Evolutionary conservation across 2,113 vertebrate genomes (phyloP), one percentile per base, ranked within the genome.

Genomic region (Strix aluco): DNA sequence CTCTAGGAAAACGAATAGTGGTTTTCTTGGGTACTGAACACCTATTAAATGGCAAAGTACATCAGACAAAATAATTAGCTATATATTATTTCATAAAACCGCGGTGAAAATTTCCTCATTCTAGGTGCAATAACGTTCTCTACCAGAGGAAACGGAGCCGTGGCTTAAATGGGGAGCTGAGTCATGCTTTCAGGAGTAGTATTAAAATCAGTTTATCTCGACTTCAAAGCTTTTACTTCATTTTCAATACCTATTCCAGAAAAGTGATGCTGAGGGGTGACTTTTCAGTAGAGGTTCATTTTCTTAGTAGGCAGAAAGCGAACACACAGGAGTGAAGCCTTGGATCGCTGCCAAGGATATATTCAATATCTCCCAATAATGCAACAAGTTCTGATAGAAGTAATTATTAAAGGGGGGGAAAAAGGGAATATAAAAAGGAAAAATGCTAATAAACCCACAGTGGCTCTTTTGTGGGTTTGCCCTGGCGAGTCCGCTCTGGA

Each of bases 391-490:
- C 10, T 16, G 9, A 6, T 23, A 18, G 8, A 17, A 57, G 42
- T 29, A 36, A 9, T 30, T 21, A 44, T 8, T 65, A 14, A 69
- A 36, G 17, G 4, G 4, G 23, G 20, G 4, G 11, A 51, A 58
- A 42, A 34, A 12, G 17, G 54, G 40, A 40, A 15, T 55, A 38
- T 9, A 9, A 34, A 38, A 36, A 54, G 19, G 22, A 61, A 51
- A 65, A 49, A 12, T 0, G 1, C 3, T 7, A 36, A 57, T 30
- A 44, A 81, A 51, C 10, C 14, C 30, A 6, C 17, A 18, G 0
- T 15, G 23, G 21, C 27, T 14, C 9, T 34, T 26, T 21, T 8
- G 32, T 13, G 15, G 44, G 29, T 27, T 51, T 66, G 44, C 16
- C 36, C 11, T 36, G 32, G 51, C 14, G 36, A 51, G 15, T 27